Conservation (phyloP, 2,888 invertebrate species). For the Polydrusus pterygomalis region DNA sequence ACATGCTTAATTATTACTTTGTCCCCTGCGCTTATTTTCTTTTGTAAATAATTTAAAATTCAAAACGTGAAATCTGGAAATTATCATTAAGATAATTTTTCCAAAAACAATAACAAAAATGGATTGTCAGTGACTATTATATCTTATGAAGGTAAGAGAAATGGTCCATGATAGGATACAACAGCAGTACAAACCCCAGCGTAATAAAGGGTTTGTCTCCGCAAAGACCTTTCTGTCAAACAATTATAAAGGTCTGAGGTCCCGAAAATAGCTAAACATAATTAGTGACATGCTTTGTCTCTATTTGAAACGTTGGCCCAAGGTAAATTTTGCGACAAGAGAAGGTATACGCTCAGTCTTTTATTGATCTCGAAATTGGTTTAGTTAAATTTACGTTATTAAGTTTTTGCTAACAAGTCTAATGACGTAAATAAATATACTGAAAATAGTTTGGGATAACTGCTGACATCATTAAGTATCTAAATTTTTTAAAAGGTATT, state of each 20-base stretch:
- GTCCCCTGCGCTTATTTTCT: too few relatives aligned
- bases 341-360: conserved; percentile 13
- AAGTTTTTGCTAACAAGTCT: neutral
- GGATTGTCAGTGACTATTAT: neutral
- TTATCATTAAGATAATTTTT: neutral
- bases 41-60: too few relatives aligned
- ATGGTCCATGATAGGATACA: conserved; percentile 19
- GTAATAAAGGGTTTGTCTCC: conserved; percentile 45
- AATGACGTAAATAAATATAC: too few relatives aligned
- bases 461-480: too few relatives aligned
- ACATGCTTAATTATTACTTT: too few relatives aligned
- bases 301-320: conserved; percentile 38
- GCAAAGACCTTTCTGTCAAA: conserved; percentile 44
- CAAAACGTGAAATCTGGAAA: too few relatives aligned
- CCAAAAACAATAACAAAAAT: neutral
- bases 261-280: conserved; percentile 48
- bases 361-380: conserved; percentile 33
- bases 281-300: conserved; percentile 50
- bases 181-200: conserved; percentile 35
- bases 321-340: conserved; percentile 41
- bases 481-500: too few relatives aligned
- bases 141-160: conserved; percentile 10
- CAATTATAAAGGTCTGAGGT: conserved; percentile 45
- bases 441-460: too few relatives aligned
- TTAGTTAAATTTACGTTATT: conserved; percentile 23